Percentiles rank a stretch among this genome's conserved stretches.
Conservation (phyloP, 2,888 invertebrate species). For the Cybosia mesomella region DNA sequence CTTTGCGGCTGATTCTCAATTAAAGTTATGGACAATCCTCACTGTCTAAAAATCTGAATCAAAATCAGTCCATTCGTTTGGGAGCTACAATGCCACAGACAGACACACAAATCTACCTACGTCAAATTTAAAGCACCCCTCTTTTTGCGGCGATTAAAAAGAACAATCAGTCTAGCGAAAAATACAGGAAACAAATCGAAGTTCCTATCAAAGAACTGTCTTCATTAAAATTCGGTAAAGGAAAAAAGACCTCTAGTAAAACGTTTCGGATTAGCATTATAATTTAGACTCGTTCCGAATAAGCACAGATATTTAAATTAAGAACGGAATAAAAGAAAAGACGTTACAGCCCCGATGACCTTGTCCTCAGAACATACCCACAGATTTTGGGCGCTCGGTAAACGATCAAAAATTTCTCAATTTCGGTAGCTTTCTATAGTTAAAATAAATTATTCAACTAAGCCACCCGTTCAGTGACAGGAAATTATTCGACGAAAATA, state of each 20-base stretch:
- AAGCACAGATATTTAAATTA: conserved; percentile 20
- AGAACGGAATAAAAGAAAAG: conserved; percentile 13
- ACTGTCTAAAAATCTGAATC: too few relatives aligned
- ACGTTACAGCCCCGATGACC: neutral
- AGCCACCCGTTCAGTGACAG: too few relatives aligned
- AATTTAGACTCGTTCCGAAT: conserved; percentile 11
- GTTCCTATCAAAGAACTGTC: neutral
- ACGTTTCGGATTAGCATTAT: conserved; percentile 20
- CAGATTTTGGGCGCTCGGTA: neutral
- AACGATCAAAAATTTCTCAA: neutral
- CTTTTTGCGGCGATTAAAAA: neutral
- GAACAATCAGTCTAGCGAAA: neutral
- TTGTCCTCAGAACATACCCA: neutral
- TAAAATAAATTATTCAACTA: too few relatives aligned
- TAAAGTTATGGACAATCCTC: too few relatives aligned
- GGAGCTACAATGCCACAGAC: too few relatives aligned
- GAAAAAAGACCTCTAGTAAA: conserved; percentile 8
- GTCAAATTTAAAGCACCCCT: too few relatives aligned
- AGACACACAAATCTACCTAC: too few relatives aligned
- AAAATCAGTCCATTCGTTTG: too few relatives aligned
- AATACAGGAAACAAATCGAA: neutral
- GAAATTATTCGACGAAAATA: too few relatives aligned
- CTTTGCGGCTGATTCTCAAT: too few relatives aligned
- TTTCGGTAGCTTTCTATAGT: neutral
- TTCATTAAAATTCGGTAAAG: conserved; percentile 18